phyloP scores from a whole-genome alignment of 2,113 vertebrate species.

The Megaceryle torquata region DNA sequence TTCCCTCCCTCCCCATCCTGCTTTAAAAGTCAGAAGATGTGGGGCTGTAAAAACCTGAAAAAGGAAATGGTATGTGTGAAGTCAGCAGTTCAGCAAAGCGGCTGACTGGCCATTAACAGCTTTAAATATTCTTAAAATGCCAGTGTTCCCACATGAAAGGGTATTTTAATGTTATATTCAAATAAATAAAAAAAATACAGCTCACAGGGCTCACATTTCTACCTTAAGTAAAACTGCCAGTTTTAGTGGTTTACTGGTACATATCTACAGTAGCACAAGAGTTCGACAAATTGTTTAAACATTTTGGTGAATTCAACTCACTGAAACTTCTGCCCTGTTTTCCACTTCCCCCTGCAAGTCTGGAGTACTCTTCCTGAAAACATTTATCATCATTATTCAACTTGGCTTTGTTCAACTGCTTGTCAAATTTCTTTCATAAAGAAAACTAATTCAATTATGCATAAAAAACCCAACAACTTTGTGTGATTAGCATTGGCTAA shows the following conservation, averaged over 20 bases:
- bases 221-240: background rate
- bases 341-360: background rate
- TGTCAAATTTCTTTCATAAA: background rate
- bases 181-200: background rate
- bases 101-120: conserved; percentile 48
- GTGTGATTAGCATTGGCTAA: background rate
- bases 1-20: background rate
- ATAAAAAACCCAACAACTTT: background rate
- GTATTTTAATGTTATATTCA: conserved; percentile 18
- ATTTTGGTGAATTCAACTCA: background rate
- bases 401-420: background rate
- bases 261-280: background rate
- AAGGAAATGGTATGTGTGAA: conserved; percentile 68
- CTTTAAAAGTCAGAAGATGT: conserved; percentile 55
- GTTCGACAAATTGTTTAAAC: background rate
- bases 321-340: background rate
- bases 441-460: background rate
- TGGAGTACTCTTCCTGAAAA: conserved; percentile 28
- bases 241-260: background rate
- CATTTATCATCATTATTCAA: conserved; percentile 13
- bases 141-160: conserved; percentile 50
- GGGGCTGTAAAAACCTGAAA: conserved; percentile 63
- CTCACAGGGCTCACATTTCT: background rate
- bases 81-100: conserved; percentile 57
- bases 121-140: conserved; percentile 54